A percentile compares a stretch with the other conserved stretches of the same genome.
phyloP scores from a whole-genome alignment of 2,797 vertebrate species.

The Rallus crepitans region DNA sequence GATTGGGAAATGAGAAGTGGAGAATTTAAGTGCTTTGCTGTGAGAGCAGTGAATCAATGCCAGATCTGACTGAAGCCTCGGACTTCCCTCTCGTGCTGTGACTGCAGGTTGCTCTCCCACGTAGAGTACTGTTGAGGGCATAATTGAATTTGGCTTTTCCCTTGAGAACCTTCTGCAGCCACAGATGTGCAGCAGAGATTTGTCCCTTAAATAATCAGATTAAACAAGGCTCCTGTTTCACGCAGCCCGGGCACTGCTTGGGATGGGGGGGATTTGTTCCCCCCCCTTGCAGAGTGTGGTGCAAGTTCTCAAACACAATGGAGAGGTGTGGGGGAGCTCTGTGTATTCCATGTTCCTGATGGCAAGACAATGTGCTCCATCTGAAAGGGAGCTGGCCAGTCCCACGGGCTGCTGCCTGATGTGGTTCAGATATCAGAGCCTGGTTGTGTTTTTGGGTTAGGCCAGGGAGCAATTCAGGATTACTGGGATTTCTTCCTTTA shows the following conservation, averaged over 20 bases:
- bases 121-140: neutral
- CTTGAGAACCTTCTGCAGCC: neutral
- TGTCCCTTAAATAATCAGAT: neutral
- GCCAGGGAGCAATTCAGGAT: accelerated
- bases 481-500: neutral
- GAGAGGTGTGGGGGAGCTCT: accelerated
- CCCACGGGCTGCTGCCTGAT: neutral
- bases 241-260: neutral
- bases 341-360: neutral
- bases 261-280: neutral
- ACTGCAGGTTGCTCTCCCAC: neutral
- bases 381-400: neutral
- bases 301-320: neutral
- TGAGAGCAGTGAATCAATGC: neutral
- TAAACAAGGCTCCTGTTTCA: neutral
- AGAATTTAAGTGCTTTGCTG: neutral
- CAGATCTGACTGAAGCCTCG: neutral
- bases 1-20: neutral
- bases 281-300: neutral
- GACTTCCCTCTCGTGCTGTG: neutral
- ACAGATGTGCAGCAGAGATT: neutral
- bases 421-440: neutral
- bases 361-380: neutral
- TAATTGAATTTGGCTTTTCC: neutral
- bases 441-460: neutral